These are phyloP conservation scores for Clamator glandarius DNA, from an alignment of 2,797 vertebrate genomes.

Conservation along the genomic window DNA sequence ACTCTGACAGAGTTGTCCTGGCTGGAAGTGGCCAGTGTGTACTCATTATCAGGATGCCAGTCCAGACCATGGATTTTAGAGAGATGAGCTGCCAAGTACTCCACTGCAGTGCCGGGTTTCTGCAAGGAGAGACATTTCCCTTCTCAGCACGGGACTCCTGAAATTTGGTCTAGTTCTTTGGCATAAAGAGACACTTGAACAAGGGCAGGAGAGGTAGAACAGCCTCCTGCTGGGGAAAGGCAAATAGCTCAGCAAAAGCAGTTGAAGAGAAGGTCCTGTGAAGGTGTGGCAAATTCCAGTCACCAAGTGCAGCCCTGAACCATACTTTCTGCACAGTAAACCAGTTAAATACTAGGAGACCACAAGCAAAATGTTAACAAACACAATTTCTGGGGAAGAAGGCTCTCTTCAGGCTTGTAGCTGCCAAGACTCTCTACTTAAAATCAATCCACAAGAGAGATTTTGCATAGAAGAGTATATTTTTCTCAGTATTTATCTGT, in stretches of 20 bases:
- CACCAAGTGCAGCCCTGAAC: background rate
- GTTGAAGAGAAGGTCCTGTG: background rate
- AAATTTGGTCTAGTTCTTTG: background rate
- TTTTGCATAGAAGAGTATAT: background rate
- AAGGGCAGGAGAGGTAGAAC: background rate
- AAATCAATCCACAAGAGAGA: background rate
- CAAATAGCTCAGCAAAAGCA: background rate
- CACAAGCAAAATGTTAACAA: background rate
- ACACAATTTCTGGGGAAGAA: background rate
- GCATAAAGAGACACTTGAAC: background rate
- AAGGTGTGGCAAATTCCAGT: background rate
- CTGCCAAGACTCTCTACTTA: background rate
- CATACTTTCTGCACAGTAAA: background rate
- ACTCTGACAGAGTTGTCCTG: constrained; percentile 98
- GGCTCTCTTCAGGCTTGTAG: background rate
- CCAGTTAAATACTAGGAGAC: background rate
- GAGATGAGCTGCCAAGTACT: constrained; percentile 95
- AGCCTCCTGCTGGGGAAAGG: background rate
- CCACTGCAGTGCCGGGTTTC: constrained; percentile 94
- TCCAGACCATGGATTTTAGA: constrained; percentile 97
- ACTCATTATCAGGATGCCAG: constrained; percentile 97
- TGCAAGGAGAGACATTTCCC: constrained; percentile 68
- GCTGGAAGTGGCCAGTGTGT: constrained; percentile 92
- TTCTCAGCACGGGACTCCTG: background rate
- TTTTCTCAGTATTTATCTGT: background rate